Percentiles rank a stretch among this genome's conserved stretches.
Evolutionary conservation across 1,140 invertebrate genomes (phyloP).

Genomic region (Drosophila lacertosa): DNA sequence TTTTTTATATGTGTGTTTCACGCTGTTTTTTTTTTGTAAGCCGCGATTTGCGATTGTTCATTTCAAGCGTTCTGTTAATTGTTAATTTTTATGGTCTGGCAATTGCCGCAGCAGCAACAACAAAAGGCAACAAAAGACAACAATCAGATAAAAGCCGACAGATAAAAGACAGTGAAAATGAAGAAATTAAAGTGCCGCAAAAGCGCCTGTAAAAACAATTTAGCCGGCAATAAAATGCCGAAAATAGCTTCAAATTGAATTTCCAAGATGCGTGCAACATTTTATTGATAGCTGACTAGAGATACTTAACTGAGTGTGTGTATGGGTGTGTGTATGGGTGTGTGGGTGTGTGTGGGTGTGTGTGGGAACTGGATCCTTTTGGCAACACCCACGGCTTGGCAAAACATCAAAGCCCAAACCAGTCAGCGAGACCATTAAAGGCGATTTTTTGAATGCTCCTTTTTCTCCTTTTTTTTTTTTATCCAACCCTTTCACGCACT

Average conservation of each 20-base stretch:
- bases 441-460: conserved; percentile 41
- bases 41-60: conserved; percentile 75
- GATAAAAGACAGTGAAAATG: conserved; percentile 43
- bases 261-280: conserved; percentile 45
- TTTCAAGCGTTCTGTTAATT: conserved; percentile 75
- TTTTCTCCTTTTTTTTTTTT: conserved; percentile 29
- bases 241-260: conserved; percentile 77
- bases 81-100: conserved; percentile 83
- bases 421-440: conserved; percentile 70
- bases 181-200: conserved; percentile 70
- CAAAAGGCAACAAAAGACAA: conserved; percentile 29
- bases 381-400: conserved; percentile 55
- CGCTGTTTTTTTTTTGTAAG: conserved; percentile 67
- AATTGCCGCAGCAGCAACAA: conserved; percentile 52
- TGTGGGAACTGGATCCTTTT: conserved; percentile 34
- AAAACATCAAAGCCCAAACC: conserved; percentile 60
- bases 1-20: conserved; percentile 48
- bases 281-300: conserved; percentile 52
- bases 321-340: conserved; percentile 3
- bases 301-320: conserved; percentile 10
- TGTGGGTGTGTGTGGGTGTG: conserved; percentile 13
- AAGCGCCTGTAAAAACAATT: conserved; percentile 80
- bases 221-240: conserved; percentile 75
- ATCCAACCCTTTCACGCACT: conserved; percentile 78
- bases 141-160: conserved; percentile 31